Evolutionary conservation across 2,888 invertebrate species (phyloP).

Genomic region (Drosophila longiperda): DNA sequence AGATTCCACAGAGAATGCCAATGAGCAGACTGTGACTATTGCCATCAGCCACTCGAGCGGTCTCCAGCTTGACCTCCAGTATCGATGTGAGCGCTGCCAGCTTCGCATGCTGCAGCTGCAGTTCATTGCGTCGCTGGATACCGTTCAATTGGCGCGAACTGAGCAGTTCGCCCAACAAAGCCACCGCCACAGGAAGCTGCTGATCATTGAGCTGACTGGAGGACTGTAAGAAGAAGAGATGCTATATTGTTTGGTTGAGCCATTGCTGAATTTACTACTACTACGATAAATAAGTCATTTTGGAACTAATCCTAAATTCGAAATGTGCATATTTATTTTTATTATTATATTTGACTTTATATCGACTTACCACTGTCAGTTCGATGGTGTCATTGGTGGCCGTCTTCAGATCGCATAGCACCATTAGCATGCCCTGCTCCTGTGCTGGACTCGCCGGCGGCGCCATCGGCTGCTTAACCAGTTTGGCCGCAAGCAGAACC

Average conservation of each 20-base stretch:
- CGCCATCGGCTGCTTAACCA: constrained; percentile 81
- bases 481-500: constrained; percentile 88
- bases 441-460: constrained; percentile 55
- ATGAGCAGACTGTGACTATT: constrained; percentile 84
- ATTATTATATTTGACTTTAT: background rate
- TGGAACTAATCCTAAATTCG: background rate
- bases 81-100: constrained; percentile 89
- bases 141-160: constrained; percentile 86
- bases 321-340: background rate
- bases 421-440: constrained; percentile 88
- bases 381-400: constrained; percentile 93
- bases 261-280: background rate
- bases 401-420: constrained; percentile 93
- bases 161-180: constrained; percentile 88
- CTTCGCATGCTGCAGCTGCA: constrained; percentile 86
- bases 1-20: constrained; percentile 85
- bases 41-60: constrained; percentile 86
- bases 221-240: constrained; percentile 83
- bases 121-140: constrained; percentile 77
- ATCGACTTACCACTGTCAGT: constrained; percentile 90
- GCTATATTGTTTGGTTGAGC: background rate
- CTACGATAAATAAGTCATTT: background rate
- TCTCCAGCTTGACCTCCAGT: constrained; percentile 91
- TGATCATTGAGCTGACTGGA: constrained; percentile 85
- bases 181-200: constrained; percentile 86